Evolutionary conservation across 2,113 vertebrate species (phyloP).

Genomic region (Tiliqua scincoides): DNA sequence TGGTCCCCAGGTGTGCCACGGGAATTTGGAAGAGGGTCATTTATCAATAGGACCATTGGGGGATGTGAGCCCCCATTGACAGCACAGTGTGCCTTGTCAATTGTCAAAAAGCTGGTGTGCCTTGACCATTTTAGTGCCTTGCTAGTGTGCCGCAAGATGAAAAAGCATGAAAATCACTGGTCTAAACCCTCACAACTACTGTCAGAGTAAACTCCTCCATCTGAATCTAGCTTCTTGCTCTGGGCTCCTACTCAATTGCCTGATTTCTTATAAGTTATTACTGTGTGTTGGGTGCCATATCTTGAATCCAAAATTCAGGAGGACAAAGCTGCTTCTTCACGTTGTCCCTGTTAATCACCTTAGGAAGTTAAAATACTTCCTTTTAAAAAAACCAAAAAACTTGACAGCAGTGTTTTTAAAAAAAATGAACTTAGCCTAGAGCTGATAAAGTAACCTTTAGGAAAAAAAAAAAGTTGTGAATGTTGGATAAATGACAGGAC

Average conservation of each 20-base stretch:
- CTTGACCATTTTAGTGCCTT: too few relatives aligned
- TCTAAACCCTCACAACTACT: background rate
- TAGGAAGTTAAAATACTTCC: slow-evolving; percentile 52
- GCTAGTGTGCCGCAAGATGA: too few relatives aligned
- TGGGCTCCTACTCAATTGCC: background rate
- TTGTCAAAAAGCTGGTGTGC: too few relatives aligned
- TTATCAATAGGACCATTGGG: too few relatives aligned
- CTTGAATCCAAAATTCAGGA: fast-evolving
- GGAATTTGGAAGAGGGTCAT: too few relatives aligned
- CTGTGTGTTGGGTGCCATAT: too few relatives aligned
- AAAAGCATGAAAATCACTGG: too few relatives aligned
- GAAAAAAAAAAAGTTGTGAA: slow-evolving; percentile 46
- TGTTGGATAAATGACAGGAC: slow-evolving; percentile 69
- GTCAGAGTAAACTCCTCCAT: background rate
- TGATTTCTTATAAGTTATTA: background rate
- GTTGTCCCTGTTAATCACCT: slow-evolving; percentile 19
- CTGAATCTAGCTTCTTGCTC: background rate
- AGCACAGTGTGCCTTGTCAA: too few relatives aligned
- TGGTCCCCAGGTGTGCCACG: too few relatives aligned
- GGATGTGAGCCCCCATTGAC: too few relatives aligned
- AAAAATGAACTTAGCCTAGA: slow-evolving; percentile 55
- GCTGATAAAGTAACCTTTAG: slow-evolving; percentile 62
- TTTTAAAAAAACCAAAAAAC: slow-evolving; percentile 27
- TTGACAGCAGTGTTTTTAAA: slow-evolving; percentile 49
- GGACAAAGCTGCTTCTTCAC: background rate